Evolutionary conservation across 2,797 vertebrate genomes (phyloP), one percentile per base, ranked within the genome.

Genomic region (Salarias fasciatus): DNA sequence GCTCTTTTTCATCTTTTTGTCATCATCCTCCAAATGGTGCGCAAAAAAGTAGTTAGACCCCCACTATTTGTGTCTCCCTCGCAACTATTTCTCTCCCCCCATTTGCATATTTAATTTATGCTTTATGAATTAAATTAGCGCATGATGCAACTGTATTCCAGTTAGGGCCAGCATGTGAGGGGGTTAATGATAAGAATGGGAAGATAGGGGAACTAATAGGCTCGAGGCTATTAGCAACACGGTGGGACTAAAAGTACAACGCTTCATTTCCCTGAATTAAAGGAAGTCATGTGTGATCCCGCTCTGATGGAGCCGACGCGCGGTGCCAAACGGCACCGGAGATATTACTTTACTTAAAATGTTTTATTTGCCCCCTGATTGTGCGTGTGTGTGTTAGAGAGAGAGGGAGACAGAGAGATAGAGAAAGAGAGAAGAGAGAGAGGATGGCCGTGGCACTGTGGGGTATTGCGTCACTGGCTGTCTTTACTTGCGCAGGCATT

Each of bases 101-200:
- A 86, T 88, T 85, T 81, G 65, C 89, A 86, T 83, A 57, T 84
- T 80, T 79, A 79, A 84, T 84, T 55, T 70, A 79, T 81, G 65
- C 62, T 45, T 83, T 86, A 75, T 80, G 76, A 87, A 87, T 88
- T 75, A 79, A 84, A 81, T 85, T 58, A 82, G 62, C 58, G 37
- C 65, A 49, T 87, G 88, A 88, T 68, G 88, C 84, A 88, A 91
- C 70, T 42, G 71, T 54, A 49, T 53, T 61, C 45, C 53, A 69
- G 73, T 81, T 53, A 53, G 66, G 74, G 80, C 45, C 76, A 62
- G 81, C 72, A 33, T 82, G 84, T 36, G 68, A 78, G 69, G 62
- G 81, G 72, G 78, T 83, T 86, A 88, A 88, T 89, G 89, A 85
- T 86, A 70, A 81, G 68, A 83, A 69, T 42, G 56, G 57, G 67